phyloP scores from a whole-genome alignment of 2,113 vertebrate genomes.

The Microcebus griseorufus region DNA sequence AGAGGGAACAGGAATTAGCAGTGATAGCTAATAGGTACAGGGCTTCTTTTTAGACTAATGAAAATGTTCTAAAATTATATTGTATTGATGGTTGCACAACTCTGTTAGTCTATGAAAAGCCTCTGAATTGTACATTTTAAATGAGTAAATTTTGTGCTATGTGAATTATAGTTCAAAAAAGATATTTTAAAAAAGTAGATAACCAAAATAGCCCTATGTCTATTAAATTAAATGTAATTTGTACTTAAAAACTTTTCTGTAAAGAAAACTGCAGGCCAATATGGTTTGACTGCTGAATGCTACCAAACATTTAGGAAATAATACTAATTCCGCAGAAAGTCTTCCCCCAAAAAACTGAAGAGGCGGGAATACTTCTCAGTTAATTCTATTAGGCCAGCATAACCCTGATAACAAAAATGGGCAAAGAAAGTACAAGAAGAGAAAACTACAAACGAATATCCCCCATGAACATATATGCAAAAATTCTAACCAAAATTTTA shows the following conservation, averaged over 20 bases:
- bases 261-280: not conserved
- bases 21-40: not conserved
- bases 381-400: not conserved
- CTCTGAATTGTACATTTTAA: not conserved
- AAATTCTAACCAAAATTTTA: not conserved
- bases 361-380: not conserved
- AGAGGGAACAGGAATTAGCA: not conserved
- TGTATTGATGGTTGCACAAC: not conserved
- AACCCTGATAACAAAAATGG: not conserved
- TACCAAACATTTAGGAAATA: not conserved
- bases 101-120: not conserved
- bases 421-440: not conserved
- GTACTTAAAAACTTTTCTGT: constrained; percentile 1
- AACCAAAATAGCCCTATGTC: not conserved
- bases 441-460: not conserved
- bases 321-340: not conserved
- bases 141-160: not conserved
- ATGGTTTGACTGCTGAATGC: not conserved
- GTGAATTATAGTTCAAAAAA: not conserved
- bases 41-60: not conserved
- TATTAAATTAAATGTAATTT: not conserved
- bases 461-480: not conserved
- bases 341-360: not conserved
- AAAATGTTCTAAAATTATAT: not conserved
- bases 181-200: not conserved